phyloP scores from a whole-genome alignment of 2,888 invertebrate genomes.

The Syrista parreyssii region DNA sequence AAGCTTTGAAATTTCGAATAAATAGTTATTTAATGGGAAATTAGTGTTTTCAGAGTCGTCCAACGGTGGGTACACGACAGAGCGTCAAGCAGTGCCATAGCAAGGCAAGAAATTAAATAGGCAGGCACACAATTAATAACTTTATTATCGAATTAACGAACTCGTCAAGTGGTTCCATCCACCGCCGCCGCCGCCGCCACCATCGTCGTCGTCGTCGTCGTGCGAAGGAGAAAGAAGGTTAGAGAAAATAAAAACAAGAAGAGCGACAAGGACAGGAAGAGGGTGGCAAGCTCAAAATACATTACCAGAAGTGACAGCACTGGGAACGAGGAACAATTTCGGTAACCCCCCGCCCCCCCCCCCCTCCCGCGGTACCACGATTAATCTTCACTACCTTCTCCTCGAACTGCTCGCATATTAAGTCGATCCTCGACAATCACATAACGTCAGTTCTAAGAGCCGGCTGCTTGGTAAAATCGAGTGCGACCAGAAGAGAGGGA shows the following conservation, averaged over 20 bases:
- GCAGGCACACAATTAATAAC: slow-evolving; percentile 43
- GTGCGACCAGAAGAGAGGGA: not conserved
- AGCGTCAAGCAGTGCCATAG: slow-evolving; percentile 33
- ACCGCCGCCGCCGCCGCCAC: too few relatives aligned
- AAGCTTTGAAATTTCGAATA: not conserved
- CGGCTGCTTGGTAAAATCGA: too few relatives aligned
- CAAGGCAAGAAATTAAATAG: slow-evolving; percentile 7
- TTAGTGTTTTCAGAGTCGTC: slow-evolving; percentile 34
- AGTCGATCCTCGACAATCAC: too few relatives aligned
- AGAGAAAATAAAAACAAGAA: not conserved
- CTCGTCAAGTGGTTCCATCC: not conserved
- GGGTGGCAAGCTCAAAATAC: slow-evolving; percentile 38
- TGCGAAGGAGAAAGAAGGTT: not conserved
- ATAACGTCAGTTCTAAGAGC: too few relatives aligned
- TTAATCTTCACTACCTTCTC: too few relatives aligned
- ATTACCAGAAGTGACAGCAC: slow-evolving; percentile 33
- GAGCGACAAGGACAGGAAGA: not conserved
- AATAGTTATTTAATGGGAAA: slow-evolving; percentile 49
- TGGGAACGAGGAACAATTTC: slow-evolving; percentile 22
- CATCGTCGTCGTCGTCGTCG: not conserved
- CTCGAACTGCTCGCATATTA: too few relatives aligned
- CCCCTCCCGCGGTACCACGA: too few relatives aligned
- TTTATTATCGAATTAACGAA: slow-evolving; percentile 49
- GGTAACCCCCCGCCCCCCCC: not conserved
- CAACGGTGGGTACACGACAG: slow-evolving; percentile 20